These are phyloP conservation scores for Coracias cyanogaster DNA, from an alignment of 2,797 vertebrate species.

Conservation along the genomic window DNA sequence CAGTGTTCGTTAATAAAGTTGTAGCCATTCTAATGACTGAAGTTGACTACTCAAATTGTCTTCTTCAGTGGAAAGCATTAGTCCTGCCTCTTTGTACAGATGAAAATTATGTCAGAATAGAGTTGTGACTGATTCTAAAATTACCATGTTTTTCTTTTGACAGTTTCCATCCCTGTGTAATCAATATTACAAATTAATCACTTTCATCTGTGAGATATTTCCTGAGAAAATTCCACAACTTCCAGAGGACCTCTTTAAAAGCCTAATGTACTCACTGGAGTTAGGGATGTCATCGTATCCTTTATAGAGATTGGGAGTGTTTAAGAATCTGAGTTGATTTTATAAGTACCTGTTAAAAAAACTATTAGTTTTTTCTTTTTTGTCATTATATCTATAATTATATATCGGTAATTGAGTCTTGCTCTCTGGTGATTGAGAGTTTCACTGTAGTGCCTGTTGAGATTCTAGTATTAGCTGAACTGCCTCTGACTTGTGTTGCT, in stretches of 20 bases:
- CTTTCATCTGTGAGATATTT: slow-evolving; percentile 99
- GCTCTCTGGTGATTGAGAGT: neutral
- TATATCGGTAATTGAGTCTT: neutral
- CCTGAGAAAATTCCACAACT: slow-evolving; percentile 99
- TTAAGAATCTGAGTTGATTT: neutral
- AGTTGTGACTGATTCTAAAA: neutral
- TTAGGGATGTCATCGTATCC: slow-evolving; percentile 99
- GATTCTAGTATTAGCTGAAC: neutral
- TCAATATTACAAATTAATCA: slow-evolving; percentile 99
- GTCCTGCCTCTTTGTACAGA: neutral
- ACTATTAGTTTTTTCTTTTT: neutral
- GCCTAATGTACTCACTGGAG: slow-evolving; percentile 98
- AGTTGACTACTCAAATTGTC: neutral
- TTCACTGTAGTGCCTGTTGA: neutral
- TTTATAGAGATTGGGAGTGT: slow-evolving; percentile 60
- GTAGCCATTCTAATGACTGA: neutral
- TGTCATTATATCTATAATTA: neutral
- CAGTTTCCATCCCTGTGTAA: slow-evolving; percentile 99
- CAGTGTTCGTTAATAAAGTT: neutral
- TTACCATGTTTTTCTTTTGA: slow-evolving; percentile 42
- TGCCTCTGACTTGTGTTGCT: neutral
- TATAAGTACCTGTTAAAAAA: neutral
- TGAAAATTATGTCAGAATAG: neutral
- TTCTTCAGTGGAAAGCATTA: neutral
- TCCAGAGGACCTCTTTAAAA: slow-evolving; percentile 98